Conservation (phyloP, 2,797 vertebrate species). For the Bovichtus diacanthus region DNA sequence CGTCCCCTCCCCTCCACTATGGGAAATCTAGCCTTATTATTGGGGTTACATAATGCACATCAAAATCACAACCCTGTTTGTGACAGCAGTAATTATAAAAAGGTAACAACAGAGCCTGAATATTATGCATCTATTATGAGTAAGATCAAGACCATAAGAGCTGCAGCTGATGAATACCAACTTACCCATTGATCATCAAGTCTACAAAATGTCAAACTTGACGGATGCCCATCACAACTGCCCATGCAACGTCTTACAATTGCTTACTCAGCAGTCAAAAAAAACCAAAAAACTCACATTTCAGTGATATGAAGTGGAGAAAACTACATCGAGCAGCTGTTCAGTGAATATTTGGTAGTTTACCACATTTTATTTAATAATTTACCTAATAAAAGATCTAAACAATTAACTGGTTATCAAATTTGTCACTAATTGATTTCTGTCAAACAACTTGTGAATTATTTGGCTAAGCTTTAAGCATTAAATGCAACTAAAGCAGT, state of each 20-base stretch:
- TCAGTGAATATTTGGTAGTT: background rate
- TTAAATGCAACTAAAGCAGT: background rate
- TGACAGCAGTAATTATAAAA: background rate
- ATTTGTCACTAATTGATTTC: background rate
- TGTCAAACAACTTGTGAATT: background rate
- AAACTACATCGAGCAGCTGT: background rate
- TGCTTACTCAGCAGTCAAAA: background rate
- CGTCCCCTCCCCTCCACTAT: slow-evolving; percentile 41
- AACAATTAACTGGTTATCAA: background rate
- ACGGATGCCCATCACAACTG: background rate
- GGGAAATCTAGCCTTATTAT: slow-evolving; percentile 62
- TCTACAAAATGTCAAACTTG: background rate
- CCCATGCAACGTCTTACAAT: background rate
- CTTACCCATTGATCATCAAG: background rate
- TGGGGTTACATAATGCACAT: background rate
- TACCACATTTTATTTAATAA: too few species aligned
- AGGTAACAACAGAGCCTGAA: background rate
- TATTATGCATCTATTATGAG: background rate
- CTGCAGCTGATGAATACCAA: background rate
- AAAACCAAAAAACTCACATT: too few species aligned
- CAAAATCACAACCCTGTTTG: background rate
- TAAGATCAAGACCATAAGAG: background rate
- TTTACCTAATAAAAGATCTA: too few species aligned
- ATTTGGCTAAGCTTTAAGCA: background rate
- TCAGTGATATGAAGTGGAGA: background rate